Evolutionary conservation across 2,113 vertebrate genomes (phyloP).

Genomic region (Echinops telfairi): DNA sequence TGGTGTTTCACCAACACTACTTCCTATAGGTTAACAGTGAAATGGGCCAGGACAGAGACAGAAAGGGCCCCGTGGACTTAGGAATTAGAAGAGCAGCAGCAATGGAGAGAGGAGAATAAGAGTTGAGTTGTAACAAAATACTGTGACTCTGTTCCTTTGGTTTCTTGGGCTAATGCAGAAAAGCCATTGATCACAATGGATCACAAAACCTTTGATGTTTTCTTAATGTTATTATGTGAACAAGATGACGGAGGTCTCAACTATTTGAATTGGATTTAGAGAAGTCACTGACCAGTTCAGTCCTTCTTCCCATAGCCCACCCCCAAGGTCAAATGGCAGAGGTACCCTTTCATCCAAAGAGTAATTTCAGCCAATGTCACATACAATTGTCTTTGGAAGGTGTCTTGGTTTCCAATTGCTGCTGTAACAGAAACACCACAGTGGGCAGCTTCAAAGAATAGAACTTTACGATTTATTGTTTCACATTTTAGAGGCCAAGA

Average conservation of each 20-base stretch:
- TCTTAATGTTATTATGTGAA: not conserved
- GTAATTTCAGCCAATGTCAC: not conserved
- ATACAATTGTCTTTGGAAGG: not conserved
- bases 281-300: not conserved
- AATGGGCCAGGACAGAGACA: not conserved
- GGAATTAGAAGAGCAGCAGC: not conserved
- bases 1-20: not conserved
- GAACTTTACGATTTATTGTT: not conserved
- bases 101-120: not conserved
- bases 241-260: not conserved
- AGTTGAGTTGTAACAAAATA: not conserved
- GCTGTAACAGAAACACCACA: not conserved
- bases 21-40: not conserved
- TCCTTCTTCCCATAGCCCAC: not conserved
- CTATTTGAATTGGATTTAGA: not conserved
- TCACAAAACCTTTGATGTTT: not conserved
- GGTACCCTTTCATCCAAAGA: not conserved
- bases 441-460: not conserved
- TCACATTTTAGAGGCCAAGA: not conserved
- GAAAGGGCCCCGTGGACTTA: not conserved
- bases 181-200: not conserved
- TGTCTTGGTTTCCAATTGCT: not conserved
- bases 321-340: not conserved
- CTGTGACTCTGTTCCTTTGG: not conserved
- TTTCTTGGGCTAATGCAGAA: not conserved